These are phyloP conservation scores for Drosophila grimshawi DNA, from an alignment of 1,140 invertebrate species.

Conservation along the genomic window DNA sequence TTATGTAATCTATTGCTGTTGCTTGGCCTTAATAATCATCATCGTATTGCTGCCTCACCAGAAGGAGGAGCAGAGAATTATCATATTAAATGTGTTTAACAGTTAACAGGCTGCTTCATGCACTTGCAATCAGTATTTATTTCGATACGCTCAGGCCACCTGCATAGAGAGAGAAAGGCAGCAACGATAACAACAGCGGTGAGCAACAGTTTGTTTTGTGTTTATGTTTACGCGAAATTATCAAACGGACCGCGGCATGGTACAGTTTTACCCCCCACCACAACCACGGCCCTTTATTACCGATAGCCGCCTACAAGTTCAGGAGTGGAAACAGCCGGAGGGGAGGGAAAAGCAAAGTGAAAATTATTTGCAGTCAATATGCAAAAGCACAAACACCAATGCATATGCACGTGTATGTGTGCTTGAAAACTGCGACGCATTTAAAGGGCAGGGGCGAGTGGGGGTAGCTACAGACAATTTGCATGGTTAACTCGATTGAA, in stretches of 20 bases:
- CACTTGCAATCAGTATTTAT: conserved; percentile 43
- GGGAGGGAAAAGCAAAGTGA: conserved; percentile 69
- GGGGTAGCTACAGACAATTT: conserved; percentile 26
- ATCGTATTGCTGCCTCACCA: conserved; percentile 31
- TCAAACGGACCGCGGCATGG: conserved; percentile 69
- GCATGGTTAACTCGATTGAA: conserved; percentile 29
- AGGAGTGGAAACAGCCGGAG: conserved; percentile 3
- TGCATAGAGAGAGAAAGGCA: conserved; percentile 53
- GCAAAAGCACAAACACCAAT: conserved; percentile 53
- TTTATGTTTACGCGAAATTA: conserved; percentile 81
- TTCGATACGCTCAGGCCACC: conserved; percentile 55
- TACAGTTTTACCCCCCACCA: conserved; percentile 69
- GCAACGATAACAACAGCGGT: conserved; percentile 61
- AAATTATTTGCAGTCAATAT: conserved; percentile 80
- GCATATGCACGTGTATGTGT: conserved; percentile 13
- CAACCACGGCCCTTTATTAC: conserved; percentile 35
- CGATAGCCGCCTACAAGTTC: conserved; percentile 5
- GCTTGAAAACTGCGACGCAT: conserved; percentile 59
- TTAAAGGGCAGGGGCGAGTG: conserved; percentile 17
- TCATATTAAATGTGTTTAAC: conserved; percentile 25
- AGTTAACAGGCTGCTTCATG: conserved; percentile 45
- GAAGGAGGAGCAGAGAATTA: conserved; percentile 26
- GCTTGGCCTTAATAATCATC: conserved; percentile 8
- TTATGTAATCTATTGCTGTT: conserved; percentile 24
- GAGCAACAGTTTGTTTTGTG: conserved; percentile 81